These are phyloP conservation scores for Dicyrtomina minuta DNA, from an alignment of 2,888 invertebrate species.

Conservation along the genomic window DNA sequence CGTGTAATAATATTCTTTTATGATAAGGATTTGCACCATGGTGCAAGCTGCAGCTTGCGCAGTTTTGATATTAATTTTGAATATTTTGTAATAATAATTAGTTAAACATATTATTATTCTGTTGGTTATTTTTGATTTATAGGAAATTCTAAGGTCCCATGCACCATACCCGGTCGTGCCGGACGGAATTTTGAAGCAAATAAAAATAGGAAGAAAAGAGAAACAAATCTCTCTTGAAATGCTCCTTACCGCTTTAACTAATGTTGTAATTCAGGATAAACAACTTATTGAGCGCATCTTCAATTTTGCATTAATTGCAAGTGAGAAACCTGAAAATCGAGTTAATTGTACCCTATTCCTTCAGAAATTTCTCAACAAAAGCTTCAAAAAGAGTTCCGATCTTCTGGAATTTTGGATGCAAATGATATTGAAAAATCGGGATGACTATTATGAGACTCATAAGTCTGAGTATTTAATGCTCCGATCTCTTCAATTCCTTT, in stretches of 20 bases:
- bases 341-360: conserved; percentile 43
- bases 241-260: conserved; percentile 37
- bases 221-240: conserved; percentile 42
- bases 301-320: conserved; percentile 40
- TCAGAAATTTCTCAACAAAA: conserved; percentile 33
- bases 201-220: conserved; percentile 37
- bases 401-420: conserved; percentile 34
- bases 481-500: conserved; percentile 34
- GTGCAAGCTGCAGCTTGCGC: no score
- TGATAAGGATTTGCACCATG: no score
- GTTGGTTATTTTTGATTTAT: not conserved
- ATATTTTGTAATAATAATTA: not conserved
- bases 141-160: not conserved
- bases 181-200: conserved; percentile 39
- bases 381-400: conserved; percentile 19
- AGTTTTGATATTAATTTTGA: no score
- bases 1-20: not conserved
- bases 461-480: conserved; percentile 29
- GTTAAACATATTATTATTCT: no score
- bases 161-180: conserved; percentile 41
- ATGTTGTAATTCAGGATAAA: conserved; percentile 15
- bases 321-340: conserved; percentile 36
- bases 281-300: conserved; percentile 35
- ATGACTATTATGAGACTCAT: not conserved
- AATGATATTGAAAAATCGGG: conserved; percentile 10